These are phyloP conservation scores for Bellardia bayeri DNA, from an alignment of 2,888 invertebrate species.

Conservation along the genomic window DNA sequence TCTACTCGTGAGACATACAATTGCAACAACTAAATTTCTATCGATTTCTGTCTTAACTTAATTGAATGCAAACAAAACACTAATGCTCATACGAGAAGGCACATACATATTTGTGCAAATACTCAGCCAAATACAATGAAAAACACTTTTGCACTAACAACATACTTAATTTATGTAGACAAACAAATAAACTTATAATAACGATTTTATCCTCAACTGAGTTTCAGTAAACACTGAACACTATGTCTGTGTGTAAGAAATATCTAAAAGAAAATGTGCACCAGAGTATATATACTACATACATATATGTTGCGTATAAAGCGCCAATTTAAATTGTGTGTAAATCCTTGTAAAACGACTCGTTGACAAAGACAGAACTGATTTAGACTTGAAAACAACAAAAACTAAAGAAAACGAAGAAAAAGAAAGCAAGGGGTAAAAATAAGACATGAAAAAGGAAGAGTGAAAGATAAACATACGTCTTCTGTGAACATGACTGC, in stretches of 20 bases:
- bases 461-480: conserved; percentile 1
- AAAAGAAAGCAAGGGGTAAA: background rate
- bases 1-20: background rate
- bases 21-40: conserved; percentile 42
- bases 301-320: conserved; percentile 36
- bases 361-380: conserved; percentile 57
- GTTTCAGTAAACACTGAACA: conserved; percentile 64
- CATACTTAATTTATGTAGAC: conserved; percentile 51
- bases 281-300: background rate
- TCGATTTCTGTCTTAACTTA: conserved; percentile 65
- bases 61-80: conserved; percentile 68
- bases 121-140: background rate
- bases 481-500: conserved; percentile 16
- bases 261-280: background rate
- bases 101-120: background rate
- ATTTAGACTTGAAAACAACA: conserved; percentile 25
- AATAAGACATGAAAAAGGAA: background rate
- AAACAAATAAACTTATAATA: conserved; percentile 66
- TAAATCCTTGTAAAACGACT: conserved; percentile 63
- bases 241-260: background rate
- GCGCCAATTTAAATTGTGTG: conserved; percentile 57
- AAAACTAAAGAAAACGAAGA: conserved; percentile 24
- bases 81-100: conserved; percentile 16
- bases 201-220: conserved; percentile 68
- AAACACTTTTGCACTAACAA: conserved; percentile 4